phyloP scores from a whole-genome alignment of 2,113 vertebrate species.

The Heloderma charlesbogerti region DNA sequence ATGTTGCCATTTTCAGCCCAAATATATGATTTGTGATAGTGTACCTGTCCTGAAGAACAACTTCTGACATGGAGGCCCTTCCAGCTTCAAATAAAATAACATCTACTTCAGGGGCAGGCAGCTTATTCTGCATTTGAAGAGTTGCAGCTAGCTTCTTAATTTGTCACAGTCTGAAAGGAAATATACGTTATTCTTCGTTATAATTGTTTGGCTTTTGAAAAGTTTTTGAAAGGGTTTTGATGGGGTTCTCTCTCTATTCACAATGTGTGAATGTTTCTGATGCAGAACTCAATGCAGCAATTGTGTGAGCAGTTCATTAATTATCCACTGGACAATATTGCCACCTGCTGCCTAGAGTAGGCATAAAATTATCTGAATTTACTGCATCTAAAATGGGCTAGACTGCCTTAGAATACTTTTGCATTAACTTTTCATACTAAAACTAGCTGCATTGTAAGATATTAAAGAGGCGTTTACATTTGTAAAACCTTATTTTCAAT shows the following conservation, averaged over 20 bases:
- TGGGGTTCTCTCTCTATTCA: background rate
- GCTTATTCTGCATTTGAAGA: background rate
- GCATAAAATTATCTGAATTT: background rate
- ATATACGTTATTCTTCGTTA: background rate
- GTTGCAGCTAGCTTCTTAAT: background rate
- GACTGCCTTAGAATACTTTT: background rate
- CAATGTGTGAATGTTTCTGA: background rate
- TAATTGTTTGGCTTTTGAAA: background rate
- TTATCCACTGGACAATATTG: slow-evolving; percentile 55
- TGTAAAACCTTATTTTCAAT: background rate
- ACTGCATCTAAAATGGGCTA: background rate
- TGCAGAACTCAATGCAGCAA: background rate
- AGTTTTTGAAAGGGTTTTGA: background rate
- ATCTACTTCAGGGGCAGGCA: background rate
- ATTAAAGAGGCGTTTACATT: background rate
- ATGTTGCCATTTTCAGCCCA: background rate
- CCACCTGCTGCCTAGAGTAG: slow-evolving; percentile 67
- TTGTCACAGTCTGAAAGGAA: background rate
- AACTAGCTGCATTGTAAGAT: background rate
- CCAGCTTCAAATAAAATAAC: background rate
- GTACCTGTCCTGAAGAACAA: background rate
- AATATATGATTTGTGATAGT: background rate
- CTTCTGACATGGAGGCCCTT: background rate
- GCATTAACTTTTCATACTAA: background rate
- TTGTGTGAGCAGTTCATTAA: background rate